phyloP scores from a whole-genome alignment of 2,113 vertebrate genomes.

The Trochalopteron elliotii region DNA sequence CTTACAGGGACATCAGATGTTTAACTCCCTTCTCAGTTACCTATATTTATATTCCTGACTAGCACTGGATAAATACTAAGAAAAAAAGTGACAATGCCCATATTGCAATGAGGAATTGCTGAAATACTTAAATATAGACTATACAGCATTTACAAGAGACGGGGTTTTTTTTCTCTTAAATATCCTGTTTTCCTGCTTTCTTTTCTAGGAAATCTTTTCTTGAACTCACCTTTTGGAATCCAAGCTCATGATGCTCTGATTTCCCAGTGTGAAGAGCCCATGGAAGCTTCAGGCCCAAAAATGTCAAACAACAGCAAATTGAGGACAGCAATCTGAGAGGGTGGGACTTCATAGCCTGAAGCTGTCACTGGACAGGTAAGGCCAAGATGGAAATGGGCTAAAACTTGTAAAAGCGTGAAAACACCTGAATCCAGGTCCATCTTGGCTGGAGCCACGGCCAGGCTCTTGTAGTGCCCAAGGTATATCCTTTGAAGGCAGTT shows the following conservation, averaged over 20 bases:
- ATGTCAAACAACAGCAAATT: not conserved
- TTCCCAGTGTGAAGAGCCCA: not conserved
- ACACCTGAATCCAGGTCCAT: not conserved
- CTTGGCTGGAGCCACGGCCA: not conserved
- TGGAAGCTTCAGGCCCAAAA: not conserved
- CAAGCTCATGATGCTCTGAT: not conserved
- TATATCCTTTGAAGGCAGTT: no score
- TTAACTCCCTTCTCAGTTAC: not conserved
- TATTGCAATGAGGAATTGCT: not conserved
- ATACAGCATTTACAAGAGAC: not conserved
- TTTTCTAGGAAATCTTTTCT: not conserved
- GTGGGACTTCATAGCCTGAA: not conserved
- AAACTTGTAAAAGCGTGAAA: not conserved
- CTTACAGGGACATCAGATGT: not conserved
- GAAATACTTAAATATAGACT: not conserved
- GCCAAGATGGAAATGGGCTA: not conserved
- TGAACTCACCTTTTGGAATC: not conserved
- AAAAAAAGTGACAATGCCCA: not conserved
- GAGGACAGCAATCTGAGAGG: not conserved
- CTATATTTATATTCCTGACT: not conserved
- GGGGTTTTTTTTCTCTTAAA: not conserved
- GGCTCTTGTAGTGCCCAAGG: not conserved
- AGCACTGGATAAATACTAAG: not conserved
- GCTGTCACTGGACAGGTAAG: no score
- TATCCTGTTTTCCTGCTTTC: not conserved